Evolutionary conservation across 2,113 vertebrate genomes (phyloP).

Genomic region (Poeciliopsis retropinna): DNA sequence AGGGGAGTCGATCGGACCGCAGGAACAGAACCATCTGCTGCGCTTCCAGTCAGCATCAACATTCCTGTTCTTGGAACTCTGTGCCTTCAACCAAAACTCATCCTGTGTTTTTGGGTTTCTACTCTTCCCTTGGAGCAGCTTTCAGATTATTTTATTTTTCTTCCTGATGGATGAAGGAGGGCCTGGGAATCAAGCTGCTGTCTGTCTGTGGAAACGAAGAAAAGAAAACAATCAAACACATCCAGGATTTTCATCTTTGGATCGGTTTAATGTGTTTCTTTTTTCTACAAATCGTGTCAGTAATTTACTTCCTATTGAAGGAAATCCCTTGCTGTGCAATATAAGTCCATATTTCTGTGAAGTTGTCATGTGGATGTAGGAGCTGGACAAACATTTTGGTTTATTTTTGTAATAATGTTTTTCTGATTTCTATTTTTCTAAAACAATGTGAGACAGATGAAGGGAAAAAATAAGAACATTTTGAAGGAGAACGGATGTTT

Average conservation of each 20-base stretch:
- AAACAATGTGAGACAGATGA: slow-evolving; percentile 36
- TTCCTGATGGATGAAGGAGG: slow-evolving; percentile 43
- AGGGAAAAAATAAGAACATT: slow-evolving; percentile 6
- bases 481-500: neutral
- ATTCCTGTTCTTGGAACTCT: slow-evolving; percentile 57
- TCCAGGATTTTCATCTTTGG: slow-evolving; percentile 30
- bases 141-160: slow-evolving; percentile 13
- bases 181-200: slow-evolving; percentile 31
- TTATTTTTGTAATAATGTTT: slow-evolving; percentile 79
- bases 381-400: slow-evolving; percentile 60
- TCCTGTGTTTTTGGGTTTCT: neutral
- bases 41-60: slow-evolving; percentile 33
- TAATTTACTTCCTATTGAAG: slow-evolving; percentile 62
- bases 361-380: slow-evolving; percentile 66
- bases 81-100: slow-evolving; percentile 75
- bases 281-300: slow-evolving; percentile 46
- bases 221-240: neutral
- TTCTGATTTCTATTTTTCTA: slow-evolving; percentile 83
- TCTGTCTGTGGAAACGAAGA: slow-evolving; percentile 29
- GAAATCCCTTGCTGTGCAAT: slow-evolving; percentile 74
- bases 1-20: slow-evolving; percentile 27
- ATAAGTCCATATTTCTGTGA: slow-evolving; percentile 63
- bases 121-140: slow-evolving; percentile 17
- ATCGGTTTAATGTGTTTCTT: slow-evolving; percentile 40
- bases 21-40: slow-evolving; percentile 36